A percentile compares a stretch with the other conserved stretches of the same genome.
Conservation (phyloP, 1,140 invertebrate genomes). For the Diorhabda elongata region DNA sequence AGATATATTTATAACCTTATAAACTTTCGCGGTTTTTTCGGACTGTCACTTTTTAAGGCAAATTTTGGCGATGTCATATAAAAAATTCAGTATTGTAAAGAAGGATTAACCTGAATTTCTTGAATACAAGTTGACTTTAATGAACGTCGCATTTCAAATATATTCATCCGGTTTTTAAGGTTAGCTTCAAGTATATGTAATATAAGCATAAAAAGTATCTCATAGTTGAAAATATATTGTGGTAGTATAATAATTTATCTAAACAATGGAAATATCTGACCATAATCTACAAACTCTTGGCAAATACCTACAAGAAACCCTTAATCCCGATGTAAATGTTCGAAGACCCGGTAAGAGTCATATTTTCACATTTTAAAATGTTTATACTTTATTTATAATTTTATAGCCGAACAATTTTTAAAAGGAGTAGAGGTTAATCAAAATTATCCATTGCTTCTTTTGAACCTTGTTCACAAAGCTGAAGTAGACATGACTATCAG, state of each 20-base stretch:
- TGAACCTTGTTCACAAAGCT: conserved; percentile 78
- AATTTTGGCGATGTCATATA: too few relatives aligned
- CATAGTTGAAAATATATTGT: not conserved
- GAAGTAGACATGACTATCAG: conserved; percentile 76
- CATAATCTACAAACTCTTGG: conserved; percentile 75
- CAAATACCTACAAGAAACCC: conserved; percentile 80
- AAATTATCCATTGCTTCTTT: conserved; percentile 83
- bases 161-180: too few relatives aligned
- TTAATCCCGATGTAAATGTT: conserved; percentile 77
- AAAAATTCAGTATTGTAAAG: too few relatives aligned
- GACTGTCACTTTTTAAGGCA: too few relatives aligned
- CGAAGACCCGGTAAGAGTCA: conserved; percentile 69
- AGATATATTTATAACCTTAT: too few relatives aligned
- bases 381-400: not conserved
- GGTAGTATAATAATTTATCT: not conserved
- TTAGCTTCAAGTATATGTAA: too few relatives aligned
- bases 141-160: too few relatives aligned
- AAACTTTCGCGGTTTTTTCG: too few relatives aligned
- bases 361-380: too few relatives aligned
- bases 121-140: too few relatives aligned
- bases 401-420: conserved; percentile 85
- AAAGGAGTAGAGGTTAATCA: conserved; percentile 86
- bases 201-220: too few relatives aligned
- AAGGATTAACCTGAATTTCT: too few relatives aligned
- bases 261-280: conserved; percentile 76